Conservation (phyloP, 30 jellyfish, hydroid and myxozoan genomes). For the Hydractinia echinata region DNA sequence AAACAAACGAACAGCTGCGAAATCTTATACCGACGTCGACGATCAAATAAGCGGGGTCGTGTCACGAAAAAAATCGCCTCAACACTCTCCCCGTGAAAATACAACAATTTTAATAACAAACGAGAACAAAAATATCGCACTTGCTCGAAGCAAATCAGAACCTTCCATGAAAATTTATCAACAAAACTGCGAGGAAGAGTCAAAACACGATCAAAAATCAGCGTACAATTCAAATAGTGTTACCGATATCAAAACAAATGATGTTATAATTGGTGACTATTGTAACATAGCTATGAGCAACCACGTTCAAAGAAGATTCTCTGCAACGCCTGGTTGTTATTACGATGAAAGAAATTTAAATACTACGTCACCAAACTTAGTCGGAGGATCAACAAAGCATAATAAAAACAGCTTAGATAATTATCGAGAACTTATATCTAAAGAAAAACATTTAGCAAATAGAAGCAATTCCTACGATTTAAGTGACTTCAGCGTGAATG, state of each 20-base stretch:
- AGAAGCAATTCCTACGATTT: no score
- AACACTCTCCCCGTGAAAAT: not conserved
- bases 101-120: not conserved
- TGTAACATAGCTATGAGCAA: constrained; percentile 10
- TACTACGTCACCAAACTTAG: not conserved
- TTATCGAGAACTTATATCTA: not conserved
- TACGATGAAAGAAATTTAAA: constrained; percentile 1
- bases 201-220: not conserved
- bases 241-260: not conserved
- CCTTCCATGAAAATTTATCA: not conserved
- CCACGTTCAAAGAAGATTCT: not conserved
- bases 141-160: constrained; percentile 18
- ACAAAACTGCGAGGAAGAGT: not conserved
- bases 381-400: not conserved
- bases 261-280: constrained; percentile 6
- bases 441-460: no score
- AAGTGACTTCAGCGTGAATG: no score
- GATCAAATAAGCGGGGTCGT: constrained; percentile 10
- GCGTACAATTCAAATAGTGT: not conserved
- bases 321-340: constrained; percentile 18
- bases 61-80: not conserved
- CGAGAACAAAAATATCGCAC: constrained; percentile 1
- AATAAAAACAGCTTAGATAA: constrained; percentile 1
- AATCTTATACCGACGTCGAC: constrained; percentile 22
- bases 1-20: not conserved